Percentiles rank a stretch among this genome's conserved stretches.
These are phyloP conservation scores for Pitta sordida DNA, from an alignment of 2,113 vertebrate genomes.

Conservation along the genomic window DNA sequence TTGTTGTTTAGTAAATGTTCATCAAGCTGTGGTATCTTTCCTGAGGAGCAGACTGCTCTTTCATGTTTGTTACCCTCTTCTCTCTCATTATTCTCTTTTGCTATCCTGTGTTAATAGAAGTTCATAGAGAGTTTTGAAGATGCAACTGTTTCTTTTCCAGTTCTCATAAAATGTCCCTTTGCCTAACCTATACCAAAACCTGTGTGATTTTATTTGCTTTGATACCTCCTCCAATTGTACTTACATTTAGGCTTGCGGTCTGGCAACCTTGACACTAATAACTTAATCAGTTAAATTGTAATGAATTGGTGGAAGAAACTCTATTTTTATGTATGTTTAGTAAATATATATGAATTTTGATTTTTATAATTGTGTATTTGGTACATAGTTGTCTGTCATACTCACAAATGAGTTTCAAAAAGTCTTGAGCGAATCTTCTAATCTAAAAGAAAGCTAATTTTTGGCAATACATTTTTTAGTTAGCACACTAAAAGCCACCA, in stretches of 20 bases:
- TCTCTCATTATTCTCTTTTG: neutral
- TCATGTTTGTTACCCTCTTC: neutral
- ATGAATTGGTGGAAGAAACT: neutral
- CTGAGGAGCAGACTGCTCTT: neutral
- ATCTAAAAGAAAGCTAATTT: neutral
- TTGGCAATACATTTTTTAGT: neutral
- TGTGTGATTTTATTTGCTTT: neutral
- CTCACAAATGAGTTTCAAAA: neutral
- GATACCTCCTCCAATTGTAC: neutral
- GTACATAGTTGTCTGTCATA: neutral
- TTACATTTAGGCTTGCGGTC: neutral
- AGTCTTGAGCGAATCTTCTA: neutral
- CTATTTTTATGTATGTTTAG: neutral
- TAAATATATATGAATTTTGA: neutral
- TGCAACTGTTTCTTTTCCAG: neutral
- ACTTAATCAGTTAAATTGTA: neutral
- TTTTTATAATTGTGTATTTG: neutral
- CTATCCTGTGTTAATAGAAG: neutral
- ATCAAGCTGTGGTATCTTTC: neutral
- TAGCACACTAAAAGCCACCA: neutral
- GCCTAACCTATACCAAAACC: neutral
- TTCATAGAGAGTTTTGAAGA: neutral
- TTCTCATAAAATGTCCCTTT: neutral
- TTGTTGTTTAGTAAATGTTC: neutral
- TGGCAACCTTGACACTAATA: neutral